phyloP scores from a whole-genome alignment of 2,797 vertebrate genomes.

The Numenius phaeopus region DNA sequence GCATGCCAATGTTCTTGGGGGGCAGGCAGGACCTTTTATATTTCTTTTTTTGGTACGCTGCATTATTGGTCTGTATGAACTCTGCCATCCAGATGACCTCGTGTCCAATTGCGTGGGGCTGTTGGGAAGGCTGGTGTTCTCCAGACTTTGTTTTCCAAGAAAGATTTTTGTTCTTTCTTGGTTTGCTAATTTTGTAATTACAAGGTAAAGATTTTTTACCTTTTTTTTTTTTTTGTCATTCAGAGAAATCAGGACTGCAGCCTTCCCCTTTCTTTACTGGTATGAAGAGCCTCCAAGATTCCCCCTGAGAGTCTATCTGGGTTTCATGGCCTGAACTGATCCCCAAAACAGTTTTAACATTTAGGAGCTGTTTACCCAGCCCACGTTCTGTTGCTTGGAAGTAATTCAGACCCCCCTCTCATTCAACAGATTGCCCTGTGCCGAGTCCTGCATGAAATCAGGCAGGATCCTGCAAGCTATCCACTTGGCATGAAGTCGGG shows the following conservation, averaged over 20 bases:
- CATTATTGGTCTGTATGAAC: fast-evolving
- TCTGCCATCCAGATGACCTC: neutral
- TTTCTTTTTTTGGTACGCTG: neutral
- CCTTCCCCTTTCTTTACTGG: neutral
- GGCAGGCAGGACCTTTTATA: fast-evolving
- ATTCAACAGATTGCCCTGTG: neutral
- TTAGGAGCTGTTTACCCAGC: neutral
- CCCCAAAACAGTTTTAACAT: neutral
- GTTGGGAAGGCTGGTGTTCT: neutral
- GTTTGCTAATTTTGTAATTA: neutral
- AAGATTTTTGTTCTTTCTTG: neutral
- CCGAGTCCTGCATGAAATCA: neutral
- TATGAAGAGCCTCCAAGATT: neutral
- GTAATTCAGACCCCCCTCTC: neutral
- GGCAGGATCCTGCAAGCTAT: neutral
- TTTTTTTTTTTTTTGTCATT: neutral
- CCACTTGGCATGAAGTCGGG: neutral
- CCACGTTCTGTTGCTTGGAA: neutral
- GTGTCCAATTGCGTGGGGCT: neutral
- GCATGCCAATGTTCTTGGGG: too few relatives aligned
- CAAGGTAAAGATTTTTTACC: neutral
- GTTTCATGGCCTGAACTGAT: neutral
- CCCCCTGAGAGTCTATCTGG: fast-evolving
- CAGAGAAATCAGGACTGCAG: neutral
- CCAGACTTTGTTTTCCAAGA: neutral